Evolutionary conservation across 2,797 vertebrate species (phyloP), one percentile per base, ranked within the genome.

Genomic region (Siniperca scherzeri): DNA sequence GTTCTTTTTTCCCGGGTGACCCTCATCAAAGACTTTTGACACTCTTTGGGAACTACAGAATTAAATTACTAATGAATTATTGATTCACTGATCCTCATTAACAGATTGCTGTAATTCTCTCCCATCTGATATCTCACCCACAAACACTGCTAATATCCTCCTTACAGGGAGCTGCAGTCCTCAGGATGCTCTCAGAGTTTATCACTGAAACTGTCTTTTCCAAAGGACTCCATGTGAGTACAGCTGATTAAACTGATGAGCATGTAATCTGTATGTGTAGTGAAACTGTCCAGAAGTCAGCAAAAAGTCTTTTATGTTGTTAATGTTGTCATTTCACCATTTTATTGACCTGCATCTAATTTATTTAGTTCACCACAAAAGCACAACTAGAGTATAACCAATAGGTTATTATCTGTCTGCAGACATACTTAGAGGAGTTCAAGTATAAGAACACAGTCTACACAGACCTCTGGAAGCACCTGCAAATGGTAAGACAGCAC

Each of bases 141-240:
- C 48, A 46, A n/a, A 77, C 60, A 64, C n/a, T 19, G 33, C 76
- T 86, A 76, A 61, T 33, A 21, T 53, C 11, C 36, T 27, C 19
- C 33, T 69, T 22, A 25, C 22, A 94, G 98, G 98, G 98, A 4
- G 97, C 96, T 0, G 94, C 97, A 0, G 97, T 98, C 69, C 92
- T 98, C 76, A 93, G 97, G 82, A 98, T 98, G 98, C 96, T 98
- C 6, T 97, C 97, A 0, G 77, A 90, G 57, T 98, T 98, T 73
- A 94, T 98, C 80, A 95, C 91, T 0, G 97, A 98, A 80, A 0
- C 79, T 0, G 42, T 97, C 16, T 98, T 98, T 89, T 91, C 90
- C 66, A 1, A 86, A 33, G 98, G 97, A 46, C 91, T 98, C 48
- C 76, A 88, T 10, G 98, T 98, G 88, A 96, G 97, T 93, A 25